Base-by-base conservation (phyloP, 1,140 invertebrate species). In the Agraylea sexmaculata region DNA sequence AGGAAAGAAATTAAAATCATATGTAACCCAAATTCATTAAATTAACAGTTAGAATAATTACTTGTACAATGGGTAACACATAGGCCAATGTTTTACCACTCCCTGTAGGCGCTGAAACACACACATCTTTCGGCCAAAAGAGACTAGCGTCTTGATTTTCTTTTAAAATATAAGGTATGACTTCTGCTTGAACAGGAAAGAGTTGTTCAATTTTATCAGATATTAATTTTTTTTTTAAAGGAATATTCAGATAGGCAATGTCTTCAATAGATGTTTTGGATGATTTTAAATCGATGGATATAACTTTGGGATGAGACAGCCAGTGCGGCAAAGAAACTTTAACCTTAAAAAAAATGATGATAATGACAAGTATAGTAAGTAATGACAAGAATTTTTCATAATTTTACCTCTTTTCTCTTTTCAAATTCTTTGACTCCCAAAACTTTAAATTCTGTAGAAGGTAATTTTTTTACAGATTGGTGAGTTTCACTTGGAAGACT, bases 21-120 rank as follows among this genome's bases (percentile, higher is more conserved):
- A 33, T 31, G 5, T 22, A n/a, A 19, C 13, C 13, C 22, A 4
- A 35, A 6, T 37, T 39, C 5, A 37, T 8, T 39, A 49, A 42
- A 16, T n/a, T 30, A 40, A 45, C 47, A 28, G 39, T 33, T 39
- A 23, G 15, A 46, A 30, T 36, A 18, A 34, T 46, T 53, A 71
- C 70, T 62, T 97, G 87, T 32, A 99, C 67, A 33, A 97, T 80
- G 10, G 94, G 94, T 39, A 98, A 62, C 42, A 87, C 87, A 74
- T 89, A 98, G 4, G 90, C 80, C 33, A 98, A 62, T 1, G 94
- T 98, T 71, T 99, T 99, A 7, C 94, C 94, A 73, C 90, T 95
- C 8, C 94, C 95, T 11, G 95, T 99, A 15, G 93, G 91, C 28
- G 93, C 90, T 16, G 90, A 94, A 23, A 98, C 84, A 68, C 93